These are phyloP conservation scores for Agrochola lota DNA, from an alignment of 2,888 invertebrate species.

Conservation along the genomic window DNA sequence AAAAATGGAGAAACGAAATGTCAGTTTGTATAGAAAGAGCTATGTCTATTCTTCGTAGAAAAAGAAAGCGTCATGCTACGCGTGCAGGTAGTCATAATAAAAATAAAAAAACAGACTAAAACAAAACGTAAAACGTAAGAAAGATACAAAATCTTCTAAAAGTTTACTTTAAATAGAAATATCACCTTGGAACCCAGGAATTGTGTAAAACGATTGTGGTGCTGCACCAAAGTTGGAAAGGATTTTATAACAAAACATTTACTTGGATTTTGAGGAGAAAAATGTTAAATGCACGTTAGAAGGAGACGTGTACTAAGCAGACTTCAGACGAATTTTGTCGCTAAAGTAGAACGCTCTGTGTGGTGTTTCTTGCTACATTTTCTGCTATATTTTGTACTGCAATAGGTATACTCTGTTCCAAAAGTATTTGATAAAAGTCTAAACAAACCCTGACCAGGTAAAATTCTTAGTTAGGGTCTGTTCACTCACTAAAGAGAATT, in stretches of 20 bases:
- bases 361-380: conserved; percentile 22
- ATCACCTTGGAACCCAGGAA: conserved; percentile 37
- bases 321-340: conserved; percentile 52
- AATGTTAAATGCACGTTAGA: conserved; percentile 57
- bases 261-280: conserved; percentile 56
- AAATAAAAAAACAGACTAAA: background rate
- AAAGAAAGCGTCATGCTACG: too few relatives aligned
- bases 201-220: conserved; percentile 46
- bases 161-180: conserved; percentile 47
- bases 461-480: background rate
- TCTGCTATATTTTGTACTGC: conserved; percentile 14
- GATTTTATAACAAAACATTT: conserved; percentile 48
- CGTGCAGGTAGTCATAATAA: too few relatives aligned
- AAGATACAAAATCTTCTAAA: background rate
- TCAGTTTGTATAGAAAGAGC: too few relatives aligned
- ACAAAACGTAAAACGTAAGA: background rate
- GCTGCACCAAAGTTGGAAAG: conserved; percentile 40
- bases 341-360: conserved; percentile 26
- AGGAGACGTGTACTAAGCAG: conserved; percentile 50
- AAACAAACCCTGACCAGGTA: background rate
- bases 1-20: too few relatives aligned
- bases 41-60: too few relatives aligned
- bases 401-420: background rate
- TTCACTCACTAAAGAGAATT: too few relatives aligned
- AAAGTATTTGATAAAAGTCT: background rate